phyloP scores from a whole-genome alignment of 1,140 invertebrate genomes.

The Varroa destructor region DNA sequence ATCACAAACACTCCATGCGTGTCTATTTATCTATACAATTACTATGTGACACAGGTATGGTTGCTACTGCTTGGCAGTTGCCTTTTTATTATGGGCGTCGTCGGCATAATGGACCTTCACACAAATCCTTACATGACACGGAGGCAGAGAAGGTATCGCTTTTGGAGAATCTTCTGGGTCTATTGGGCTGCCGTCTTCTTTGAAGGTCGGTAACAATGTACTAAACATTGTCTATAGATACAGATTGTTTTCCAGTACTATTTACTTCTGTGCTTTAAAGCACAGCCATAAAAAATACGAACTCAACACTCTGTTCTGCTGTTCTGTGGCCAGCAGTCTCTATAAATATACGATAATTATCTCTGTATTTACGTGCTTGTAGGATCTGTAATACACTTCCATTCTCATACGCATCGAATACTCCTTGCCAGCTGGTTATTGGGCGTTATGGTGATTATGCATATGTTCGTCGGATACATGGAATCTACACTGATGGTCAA shows the following conservation, averaged over 20 bases:
- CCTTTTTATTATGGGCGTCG: not conserved
- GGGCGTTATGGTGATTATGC: constrained; percentile 13
- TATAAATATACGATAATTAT: too few species aligned
- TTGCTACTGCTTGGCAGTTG: constrained; percentile 1
- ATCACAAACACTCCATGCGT: too few species aligned
- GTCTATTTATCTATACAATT: too few species aligned
- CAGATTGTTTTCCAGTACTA: too few species aligned
- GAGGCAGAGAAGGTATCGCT: not conserved
- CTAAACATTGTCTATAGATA: too few species aligned
- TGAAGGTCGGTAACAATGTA: not conserved
- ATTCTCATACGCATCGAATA: not conserved
- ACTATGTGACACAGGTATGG: not conserved
- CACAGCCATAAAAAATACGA: too few species aligned
- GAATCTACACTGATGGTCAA: constrained; percentile 15
- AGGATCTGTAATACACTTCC: not conserved
- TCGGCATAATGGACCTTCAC: constrained; percentile 6
- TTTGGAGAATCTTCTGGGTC: constrained; percentile 23
- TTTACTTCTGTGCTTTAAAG: too few species aligned
- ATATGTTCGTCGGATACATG: constrained; percentile 2
- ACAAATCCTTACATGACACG: not conserved
- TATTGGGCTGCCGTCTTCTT: constrained; percentile 13
- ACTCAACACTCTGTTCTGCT: too few species aligned
- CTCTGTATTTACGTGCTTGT: not conserved
- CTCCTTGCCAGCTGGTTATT: not conserved
- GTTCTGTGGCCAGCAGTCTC: too few species aligned